Conservation (phyloP, 2,888 invertebrate species). For the Alloplasta piceator region DNA sequence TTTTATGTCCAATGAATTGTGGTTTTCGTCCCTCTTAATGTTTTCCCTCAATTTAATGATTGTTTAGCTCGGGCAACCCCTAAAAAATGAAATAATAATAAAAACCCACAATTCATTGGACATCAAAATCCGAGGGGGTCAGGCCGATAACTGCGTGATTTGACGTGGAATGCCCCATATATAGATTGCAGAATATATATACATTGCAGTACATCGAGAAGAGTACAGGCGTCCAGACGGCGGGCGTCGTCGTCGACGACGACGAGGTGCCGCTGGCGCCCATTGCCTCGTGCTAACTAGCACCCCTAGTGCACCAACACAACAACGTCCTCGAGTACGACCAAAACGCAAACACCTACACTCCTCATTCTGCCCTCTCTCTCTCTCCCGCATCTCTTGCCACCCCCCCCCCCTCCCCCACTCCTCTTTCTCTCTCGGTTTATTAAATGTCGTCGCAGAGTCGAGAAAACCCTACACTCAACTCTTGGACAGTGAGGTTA, state of each 20-base stretch:
- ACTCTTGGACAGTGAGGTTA: constrained; percentile 46
- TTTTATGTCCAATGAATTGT: no score
- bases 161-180: no score
- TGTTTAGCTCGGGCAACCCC: no score
- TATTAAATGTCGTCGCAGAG: constrained; percentile 62
- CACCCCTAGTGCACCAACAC: constrained; percentile 76
- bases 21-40: no score
- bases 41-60: no score
- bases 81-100: no score
- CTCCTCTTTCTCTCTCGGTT: constrained; percentile 45
- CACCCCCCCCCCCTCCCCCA: no score
- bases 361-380: neutral
- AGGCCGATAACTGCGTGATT: no score
- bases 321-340: constrained; percentile 9
- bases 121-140: no score
- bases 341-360: constrained; percentile 43
- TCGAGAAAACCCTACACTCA: constrained; percentile 38
- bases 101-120: no score
- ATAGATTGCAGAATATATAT: constrained; percentile 24
- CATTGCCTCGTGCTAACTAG: constrained; percentile 80
- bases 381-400: no score
- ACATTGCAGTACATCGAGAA: constrained; percentile 70
- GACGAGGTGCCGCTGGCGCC: constrained; percentile 75
- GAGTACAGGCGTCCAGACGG: constrained; percentile 81
- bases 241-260: constrained; percentile 72